These are phyloP conservation scores for Clarias fuscus DNA, from an alignment of 2,797 vertebrate species.

Conservation along the genomic window DNA sequence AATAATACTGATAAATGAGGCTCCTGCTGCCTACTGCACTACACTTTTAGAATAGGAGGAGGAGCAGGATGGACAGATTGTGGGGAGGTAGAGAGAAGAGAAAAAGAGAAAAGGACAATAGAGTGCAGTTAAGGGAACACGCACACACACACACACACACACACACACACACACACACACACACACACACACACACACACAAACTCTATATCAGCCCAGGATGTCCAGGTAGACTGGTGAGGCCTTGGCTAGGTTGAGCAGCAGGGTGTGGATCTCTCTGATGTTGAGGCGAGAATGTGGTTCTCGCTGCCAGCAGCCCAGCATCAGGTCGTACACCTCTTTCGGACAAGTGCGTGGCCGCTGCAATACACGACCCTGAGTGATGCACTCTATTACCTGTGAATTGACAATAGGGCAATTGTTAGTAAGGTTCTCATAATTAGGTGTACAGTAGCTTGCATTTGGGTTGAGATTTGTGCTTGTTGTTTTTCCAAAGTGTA, in stretches of 20 bases:
- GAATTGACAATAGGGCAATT: neutral
- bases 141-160: constrained; percentile 15
- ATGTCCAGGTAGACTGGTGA: constrained; percentile 99
- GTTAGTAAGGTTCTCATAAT: neutral
- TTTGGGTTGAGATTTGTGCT: neutral
- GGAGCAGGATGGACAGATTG: constrained; percentile 73
- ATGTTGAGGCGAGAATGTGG: constrained; percentile 97
- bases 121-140: constrained; percentile 25
- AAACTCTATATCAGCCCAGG: constrained; percentile 83
- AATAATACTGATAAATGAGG: constrained; percentile 28
- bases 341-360: constrained; percentile 94
- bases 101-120: constrained; percentile 7
- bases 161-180: constrained; percentile 22
- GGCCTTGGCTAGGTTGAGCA: constrained; percentile 96
- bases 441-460: neutral
- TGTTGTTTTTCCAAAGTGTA: too few species aligned
- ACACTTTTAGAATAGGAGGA: constrained; percentile 40
- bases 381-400: constrained; percentile 98
- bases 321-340: constrained; percentile 90
- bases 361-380: constrained; percentile 96
- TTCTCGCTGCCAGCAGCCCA: constrained; percentile 89
- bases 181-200: constrained; percentile 5
- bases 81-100: constrained; percentile 72
- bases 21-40: constrained; percentile 23
- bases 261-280: constrained; percentile 93